Evolutionary conservation across 2,888 invertebrate species (phyloP), one percentile per base, ranked within the genome.

Genomic region (Tetrapedia diversipes): DNA sequence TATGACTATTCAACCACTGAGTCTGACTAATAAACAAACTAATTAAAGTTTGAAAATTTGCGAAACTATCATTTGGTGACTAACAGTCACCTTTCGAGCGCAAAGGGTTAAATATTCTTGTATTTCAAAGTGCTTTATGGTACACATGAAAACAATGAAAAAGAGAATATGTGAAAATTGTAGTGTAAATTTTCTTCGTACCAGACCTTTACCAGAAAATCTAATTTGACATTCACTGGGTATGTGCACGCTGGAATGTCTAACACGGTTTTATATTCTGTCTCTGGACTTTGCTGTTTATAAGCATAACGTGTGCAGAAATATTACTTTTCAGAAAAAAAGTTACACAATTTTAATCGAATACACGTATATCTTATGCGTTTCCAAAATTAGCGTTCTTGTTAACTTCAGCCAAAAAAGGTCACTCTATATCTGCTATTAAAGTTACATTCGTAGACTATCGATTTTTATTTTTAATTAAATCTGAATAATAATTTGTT

Each of bases 281-380:
- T 32, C 45, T 29, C 32, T 8, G 4, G 10, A 4, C 8, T 22
- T 32, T 1, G 32, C 16, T 45, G 14, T 32, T 60, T 45, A 60
- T 8, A 16, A n/a, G 10, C 43, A 14, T 32, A 4, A 22, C 14
- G 4, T 3, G 8, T 19, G 11, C 7, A 11, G 14, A 16, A 19
- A n/a, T 22, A 11, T 59, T n/a, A 11, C 22, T 41, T 14, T 19
- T 11, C 19, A 11, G n/a, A 59, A 59, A 59, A 43, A 43, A 29
- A 24, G 7, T 57, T 41, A n/a, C n/a, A n/a, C 41, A 41, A 43
- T 59, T 59, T 29, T 43, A 59, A 41, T 19, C 41, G 29, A 59
- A 43, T 2, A 14, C 29, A 19, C 41, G 54, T 54, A 29, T 16
- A 22, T 11, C 37, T 8, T 4, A 6, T 22, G 14, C 19, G 6